Evolutionary conservation across 1,140 invertebrate genomes (phyloP).

Genomic region (Agrilus planipennis): DNA sequence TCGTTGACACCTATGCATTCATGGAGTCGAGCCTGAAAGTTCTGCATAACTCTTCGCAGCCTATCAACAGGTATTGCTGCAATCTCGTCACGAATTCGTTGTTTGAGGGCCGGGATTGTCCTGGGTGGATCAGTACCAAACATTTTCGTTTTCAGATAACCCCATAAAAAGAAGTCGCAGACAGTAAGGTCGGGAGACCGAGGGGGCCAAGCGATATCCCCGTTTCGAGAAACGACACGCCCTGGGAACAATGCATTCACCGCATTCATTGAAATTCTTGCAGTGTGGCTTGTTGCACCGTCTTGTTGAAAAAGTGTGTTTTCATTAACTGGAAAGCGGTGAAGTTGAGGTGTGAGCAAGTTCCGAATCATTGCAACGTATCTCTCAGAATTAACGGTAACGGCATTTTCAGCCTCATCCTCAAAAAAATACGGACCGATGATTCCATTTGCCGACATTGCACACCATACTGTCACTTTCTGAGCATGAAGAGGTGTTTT

Average conservation of each 20-base stretch:
- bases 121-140: conserved; percentile 4
- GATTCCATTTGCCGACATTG: conserved; percentile 6
- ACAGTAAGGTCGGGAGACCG: conserved; percentile 19
- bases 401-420: neutral
- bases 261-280: conserved; percentile 6
- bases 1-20: conserved; percentile 35
- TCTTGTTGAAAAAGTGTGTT: conserved; percentile 6
- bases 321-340: conserved; percentile 6
- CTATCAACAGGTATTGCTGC: conserved; percentile 12
- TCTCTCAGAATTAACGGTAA: conserved; percentile 6
- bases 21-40: conserved; percentile 11
- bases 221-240: conserved; percentile 1
- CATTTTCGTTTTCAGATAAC: conserved; percentile 10
- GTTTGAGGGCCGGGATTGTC: conserved; percentile 9
- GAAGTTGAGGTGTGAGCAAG: neutral
- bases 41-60: conserved; percentile 9
- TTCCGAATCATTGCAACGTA: neutral
- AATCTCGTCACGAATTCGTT: conserved; percentile 13
- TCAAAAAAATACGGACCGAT: conserved; percentile 16
- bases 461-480: conserved; percentile 25
- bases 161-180: conserved; percentile 21
- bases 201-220: conserved; percentile 12
- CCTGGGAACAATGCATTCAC: conserved; percentile 6
- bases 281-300: conserved; percentile 3
- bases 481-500: conserved; percentile 21